Evolutionary conservation across 2,797 vertebrate species (phyloP), one percentile per base, ranked within the genome.

Genomic region (Varecia variegata): DNA sequence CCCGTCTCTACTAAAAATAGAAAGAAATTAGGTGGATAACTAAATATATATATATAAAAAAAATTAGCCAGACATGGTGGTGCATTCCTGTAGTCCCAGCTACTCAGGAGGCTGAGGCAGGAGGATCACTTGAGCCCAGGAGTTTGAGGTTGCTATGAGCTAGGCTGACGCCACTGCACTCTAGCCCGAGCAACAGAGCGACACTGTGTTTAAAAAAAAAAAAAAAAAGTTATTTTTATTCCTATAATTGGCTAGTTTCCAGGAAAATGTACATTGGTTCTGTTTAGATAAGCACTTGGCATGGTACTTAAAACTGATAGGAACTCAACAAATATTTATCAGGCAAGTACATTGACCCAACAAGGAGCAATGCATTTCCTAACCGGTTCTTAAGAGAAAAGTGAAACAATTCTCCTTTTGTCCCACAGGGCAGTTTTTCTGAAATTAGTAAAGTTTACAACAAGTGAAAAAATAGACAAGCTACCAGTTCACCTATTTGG

Each of bases 241-340:
- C 54, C 58, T 88, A 7, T 67, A 35, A 17, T 14, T 92, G 90
- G 45, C 68, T 52, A 30, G 21, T 85, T 89, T 90, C 56, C 81
- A 88, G 80, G 45, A 91, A 96, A 94, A 90, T 30, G 32, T 80
- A 84, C 38, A 50, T 32, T 86, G 40, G 58, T 40, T 93, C 43
- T n/a, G 15, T 88, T 50, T 95, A 88, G 93, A 96, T 91, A 95
- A 97, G 38, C 70, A 71, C 47, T 38, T 90, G 43, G 18, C 52
- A 14, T 88, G 71, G 40, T 68, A 60, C 71, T 89, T 68, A 80
- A 92, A 65, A 89, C 68, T 58, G 88, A 90, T 82, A 76, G 65
- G 65, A 88, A 40, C 35, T 93, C 79, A 94, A 45, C 80, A 94
- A 94, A 77, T 71, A 94, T 95, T 96, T 96, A 88, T 93, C 87